These are phyloP conservation scores for Himantopus leucocephalus DNA, from an alignment of 2,113 vertebrate species.

Conservation along the genomic window DNA sequence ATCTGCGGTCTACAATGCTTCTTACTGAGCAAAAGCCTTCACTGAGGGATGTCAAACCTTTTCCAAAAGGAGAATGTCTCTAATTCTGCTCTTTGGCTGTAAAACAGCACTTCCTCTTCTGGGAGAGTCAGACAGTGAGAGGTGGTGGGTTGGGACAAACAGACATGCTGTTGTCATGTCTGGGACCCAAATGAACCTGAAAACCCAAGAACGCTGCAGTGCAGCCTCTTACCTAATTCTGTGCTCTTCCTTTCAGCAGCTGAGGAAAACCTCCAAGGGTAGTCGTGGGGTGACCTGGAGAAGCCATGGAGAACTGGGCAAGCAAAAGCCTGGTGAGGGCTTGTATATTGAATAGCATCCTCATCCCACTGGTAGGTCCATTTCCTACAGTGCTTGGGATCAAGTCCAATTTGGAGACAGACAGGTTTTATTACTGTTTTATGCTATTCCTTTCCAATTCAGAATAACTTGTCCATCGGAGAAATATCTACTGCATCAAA, in stretches of 20 bases:
- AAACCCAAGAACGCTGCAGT: background rate
- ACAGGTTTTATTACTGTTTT: background rate
- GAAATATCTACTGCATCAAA: background rate
- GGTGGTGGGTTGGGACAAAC: background rate
- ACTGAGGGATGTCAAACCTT: background rate
- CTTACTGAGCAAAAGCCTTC: background rate
- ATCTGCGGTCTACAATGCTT: background rate
- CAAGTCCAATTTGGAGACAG: background rate
- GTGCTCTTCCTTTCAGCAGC: background rate
- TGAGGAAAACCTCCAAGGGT: background rate
- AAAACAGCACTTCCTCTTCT: background rate
- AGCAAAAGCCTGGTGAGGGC: background rate
- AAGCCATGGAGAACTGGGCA: background rate
- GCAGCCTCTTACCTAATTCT: background rate
- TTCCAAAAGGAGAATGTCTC: background rate
- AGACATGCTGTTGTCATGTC: background rate
- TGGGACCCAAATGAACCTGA: background rate
- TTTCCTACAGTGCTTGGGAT: background rate
- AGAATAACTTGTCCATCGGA: background rate
- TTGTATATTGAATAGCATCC: background rate
- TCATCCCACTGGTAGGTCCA: background rate
- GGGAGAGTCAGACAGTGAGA: background rate
- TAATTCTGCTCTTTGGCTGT: background rate
- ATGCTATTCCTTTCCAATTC: background rate
- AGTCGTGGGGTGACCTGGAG: background rate